Conservation (phyloP, 2,113 vertebrate species). For the Oncorhynchus nerka region DNA sequence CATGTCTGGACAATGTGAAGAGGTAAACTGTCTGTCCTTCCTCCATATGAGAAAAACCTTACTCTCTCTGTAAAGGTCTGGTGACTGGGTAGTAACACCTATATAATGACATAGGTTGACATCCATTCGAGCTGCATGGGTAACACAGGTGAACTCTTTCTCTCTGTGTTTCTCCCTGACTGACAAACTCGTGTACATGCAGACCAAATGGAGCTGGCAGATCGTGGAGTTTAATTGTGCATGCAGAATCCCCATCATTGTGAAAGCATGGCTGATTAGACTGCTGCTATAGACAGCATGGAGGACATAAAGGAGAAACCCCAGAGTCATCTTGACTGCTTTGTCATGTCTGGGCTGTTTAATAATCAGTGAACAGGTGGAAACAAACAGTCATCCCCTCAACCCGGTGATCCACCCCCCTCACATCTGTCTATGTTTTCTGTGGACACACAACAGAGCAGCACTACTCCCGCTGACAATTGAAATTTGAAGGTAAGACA, state of each 20-base stretch:
- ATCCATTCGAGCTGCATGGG: background rate
- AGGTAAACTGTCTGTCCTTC: background rate
- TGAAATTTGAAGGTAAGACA: background rate
- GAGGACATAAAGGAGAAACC: conserved; percentile 10
- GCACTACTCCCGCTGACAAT: background rate
- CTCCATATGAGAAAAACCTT: background rate
- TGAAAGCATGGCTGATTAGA: conserved; percentile 5
- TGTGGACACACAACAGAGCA: background rate
- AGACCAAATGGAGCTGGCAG: conserved; percentile 9
- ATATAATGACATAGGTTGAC: background rate
- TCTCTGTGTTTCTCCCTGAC: background rate
- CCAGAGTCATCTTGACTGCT: background rate
- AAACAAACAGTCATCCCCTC: background rate
- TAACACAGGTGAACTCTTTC: background rate
- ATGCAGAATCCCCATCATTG: conserved; percentile 23
- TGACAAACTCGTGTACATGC: background rate
- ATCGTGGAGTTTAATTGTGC: conserved; percentile 20
- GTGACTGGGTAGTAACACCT: background rate
- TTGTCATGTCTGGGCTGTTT: conserved; percentile 25
- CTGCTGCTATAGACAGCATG: conserved; percentile 1
- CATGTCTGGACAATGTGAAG: conserved; percentile 16
- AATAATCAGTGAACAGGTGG: conserved; percentile 3
- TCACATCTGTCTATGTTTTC: background rate
- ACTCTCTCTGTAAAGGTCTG: background rate
- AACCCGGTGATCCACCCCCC: background rate